A percentile compares a stretch with the other conserved stretches of the same genome.
phyloP scores from a whole-genome alignment of 2,113 vertebrate genomes.

The Pteropus alecto region DNA sequence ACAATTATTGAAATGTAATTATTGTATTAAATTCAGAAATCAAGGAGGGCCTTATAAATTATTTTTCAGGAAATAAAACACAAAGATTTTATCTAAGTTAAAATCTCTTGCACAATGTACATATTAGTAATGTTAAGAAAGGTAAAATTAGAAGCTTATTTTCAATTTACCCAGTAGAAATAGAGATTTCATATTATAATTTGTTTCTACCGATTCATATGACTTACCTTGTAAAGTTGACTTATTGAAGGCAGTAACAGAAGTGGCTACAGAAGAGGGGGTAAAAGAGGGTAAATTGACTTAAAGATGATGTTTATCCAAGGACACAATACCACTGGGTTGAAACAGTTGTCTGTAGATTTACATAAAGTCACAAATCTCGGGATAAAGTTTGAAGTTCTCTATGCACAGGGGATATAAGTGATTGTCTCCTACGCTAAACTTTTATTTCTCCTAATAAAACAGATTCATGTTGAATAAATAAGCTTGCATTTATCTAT shows the following conservation, averaged over 20 bases:
- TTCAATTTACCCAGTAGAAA: conserved; percentile 34
- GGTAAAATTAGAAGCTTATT: conserved; percentile 1
- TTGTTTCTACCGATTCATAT: conserved; percentile 5
- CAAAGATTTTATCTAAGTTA: conserved; percentile 2
- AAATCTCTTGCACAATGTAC: background rate
- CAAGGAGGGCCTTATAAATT: background rate
- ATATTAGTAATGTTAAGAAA: conserved; percentile 44
- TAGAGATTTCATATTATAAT: background rate
- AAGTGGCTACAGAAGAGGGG: conserved; percentile 71
- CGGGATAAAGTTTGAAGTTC: background rate
- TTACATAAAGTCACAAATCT: background rate
- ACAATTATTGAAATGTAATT: background rate
- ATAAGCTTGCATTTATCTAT: background rate
- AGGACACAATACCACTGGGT: conserved; percentile 30
- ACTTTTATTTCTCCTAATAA: background rate
- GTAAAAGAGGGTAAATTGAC: conserved; percentile 66
- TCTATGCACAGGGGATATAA: background rate
- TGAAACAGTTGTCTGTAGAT: conserved; percentile 8
- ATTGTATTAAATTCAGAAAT: conserved; percentile 11
- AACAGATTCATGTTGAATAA: background rate
- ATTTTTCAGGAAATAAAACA: conserved; percentile 1
- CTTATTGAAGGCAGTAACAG: conserved; percentile 72
- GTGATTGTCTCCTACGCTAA: background rate
- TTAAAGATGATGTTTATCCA: conserved; percentile 33
- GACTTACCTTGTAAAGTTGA: conserved; percentile 77